Conservation (phyloP, 37 sponge, comb jelly and placozoan genomes). For the Agelas oroides region DNA sequence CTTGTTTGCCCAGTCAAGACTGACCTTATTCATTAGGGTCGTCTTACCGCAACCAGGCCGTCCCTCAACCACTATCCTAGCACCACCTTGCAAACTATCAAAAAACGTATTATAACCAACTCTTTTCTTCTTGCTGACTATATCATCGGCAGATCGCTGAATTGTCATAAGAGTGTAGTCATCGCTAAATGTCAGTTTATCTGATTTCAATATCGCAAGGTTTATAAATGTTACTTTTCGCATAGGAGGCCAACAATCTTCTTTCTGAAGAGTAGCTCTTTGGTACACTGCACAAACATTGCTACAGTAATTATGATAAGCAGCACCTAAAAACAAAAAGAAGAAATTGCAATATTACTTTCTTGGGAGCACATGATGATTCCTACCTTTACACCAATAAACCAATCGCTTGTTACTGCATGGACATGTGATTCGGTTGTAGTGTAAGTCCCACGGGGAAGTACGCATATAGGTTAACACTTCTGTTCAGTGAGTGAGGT, state of each 20-base stretch:
- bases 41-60: slow-evolving; percentile 43
- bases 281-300: no score
- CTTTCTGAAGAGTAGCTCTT: no score
- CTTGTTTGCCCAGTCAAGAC: slow-evolving; percentile 17
- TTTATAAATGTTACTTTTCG: not conserved
- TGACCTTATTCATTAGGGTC: slow-evolving; percentile 21
- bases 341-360: no score
- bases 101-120: slow-evolving; percentile 1
- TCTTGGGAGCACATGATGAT: no score
- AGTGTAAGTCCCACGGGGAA: no score
- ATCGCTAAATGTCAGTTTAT: not conserved
- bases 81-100: not conserved
- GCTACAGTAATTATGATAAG: no score
- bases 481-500: no score
- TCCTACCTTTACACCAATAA: no score
- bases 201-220: not conserved
- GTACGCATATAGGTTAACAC: no score
- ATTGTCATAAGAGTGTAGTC: not conserved
- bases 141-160: slow-evolving; percentile 13
- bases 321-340: no score
- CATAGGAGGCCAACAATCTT: slow-evolving; percentile 29
- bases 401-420: no score
- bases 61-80: slow-evolving; percentile 11
- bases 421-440: no score
- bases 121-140: not conserved